phyloP scores from a whole-genome alignment of 1,140 invertebrate genomes.

The Calephelis nemesis region DNA sequence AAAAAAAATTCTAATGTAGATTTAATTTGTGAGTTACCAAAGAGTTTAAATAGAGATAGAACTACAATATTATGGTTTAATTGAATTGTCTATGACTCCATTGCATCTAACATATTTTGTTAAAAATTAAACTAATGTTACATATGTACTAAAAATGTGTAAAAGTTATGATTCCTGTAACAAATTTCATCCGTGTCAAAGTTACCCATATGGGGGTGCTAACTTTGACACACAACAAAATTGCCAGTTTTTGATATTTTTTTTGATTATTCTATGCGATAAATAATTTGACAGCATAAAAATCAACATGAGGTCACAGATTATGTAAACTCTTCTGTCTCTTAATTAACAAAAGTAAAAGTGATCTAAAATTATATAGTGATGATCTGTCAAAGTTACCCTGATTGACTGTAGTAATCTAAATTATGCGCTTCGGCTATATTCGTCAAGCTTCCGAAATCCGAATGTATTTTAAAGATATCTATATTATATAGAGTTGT shows the following conservation, averaged over 20 bases:
- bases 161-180: constrained; percentile 7
- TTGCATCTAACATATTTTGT: neutral
- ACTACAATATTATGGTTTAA: constrained; percentile 11
- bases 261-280: neutral
- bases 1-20: too few relatives aligned
- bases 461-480: too few relatives aligned
- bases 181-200: constrained; percentile 20
- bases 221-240: constrained; percentile 13
- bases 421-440: too few relatives aligned
- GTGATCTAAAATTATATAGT: too few relatives aligned
- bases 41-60: neutral
- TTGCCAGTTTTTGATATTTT: neutral
- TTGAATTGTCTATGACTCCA: constrained; percentile 8
- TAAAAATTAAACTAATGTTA: constrained; percentile 17
- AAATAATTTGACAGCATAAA: neutral
- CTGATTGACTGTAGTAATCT: too few relatives aligned
- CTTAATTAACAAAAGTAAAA: too few relatives aligned
- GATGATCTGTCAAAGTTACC: too few relatives aligned
- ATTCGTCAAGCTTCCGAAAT: too few relatives aligned
- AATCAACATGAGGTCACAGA: neutral
- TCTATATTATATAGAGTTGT: too few relatives aligned
- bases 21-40: too few relatives aligned
- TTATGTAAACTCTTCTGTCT: too few relatives aligned
- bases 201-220: constrained; percentile 14
- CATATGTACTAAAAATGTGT: constrained; percentile 10